Evolutionary conservation across 2,797 vertebrate species (phyloP).

Genomic region (Neosilurus hyrtlii): DNA sequence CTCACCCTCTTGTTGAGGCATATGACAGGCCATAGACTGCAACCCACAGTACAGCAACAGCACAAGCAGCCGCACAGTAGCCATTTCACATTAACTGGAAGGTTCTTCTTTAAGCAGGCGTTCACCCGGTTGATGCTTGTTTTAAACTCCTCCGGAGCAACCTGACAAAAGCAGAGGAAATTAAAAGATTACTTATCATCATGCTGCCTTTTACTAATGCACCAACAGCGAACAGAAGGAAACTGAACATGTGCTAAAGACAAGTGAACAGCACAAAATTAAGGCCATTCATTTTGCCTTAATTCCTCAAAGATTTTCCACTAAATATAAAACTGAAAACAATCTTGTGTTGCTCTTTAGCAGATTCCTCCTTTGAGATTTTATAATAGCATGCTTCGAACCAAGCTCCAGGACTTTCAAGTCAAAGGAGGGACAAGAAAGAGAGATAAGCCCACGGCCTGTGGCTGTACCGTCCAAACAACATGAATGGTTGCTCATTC

Average conservation of each 20-base stretch:
- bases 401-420: constrained; percentile 72
- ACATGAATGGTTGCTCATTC: constrained; percentile 86
- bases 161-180: constrained; percentile 66
- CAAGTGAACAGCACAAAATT: too few species aligned
- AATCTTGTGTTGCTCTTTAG: constrained; percentile 58
- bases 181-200: too few species aligned
- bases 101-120: constrained; percentile 91
- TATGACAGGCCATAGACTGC: constrained; percentile 97
- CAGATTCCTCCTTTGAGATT: constrained; percentile 69
- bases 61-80: constrained; percentile 96
- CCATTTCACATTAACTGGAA: constrained; percentile 97
- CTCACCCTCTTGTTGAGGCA: constrained; percentile 99
- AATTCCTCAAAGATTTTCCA: not conserved
- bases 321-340: constrained; percentile 37
- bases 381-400: constrained; percentile 64
- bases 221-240: not conserved
- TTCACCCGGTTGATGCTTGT: constrained; percentile 93
- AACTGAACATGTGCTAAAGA: too few species aligned
- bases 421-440: constrained; percentile 73
- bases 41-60: constrained; percentile 97
- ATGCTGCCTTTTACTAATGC: not conserved
- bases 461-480: constrained; percentile 79
- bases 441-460: constrained; percentile 80
- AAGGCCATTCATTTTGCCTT: not conserved
- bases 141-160: constrained; percentile 98